Evolutionary conservation across 1,140 invertebrate genomes (phyloP).

Genomic region (Ceratina calcarata): DNA sequence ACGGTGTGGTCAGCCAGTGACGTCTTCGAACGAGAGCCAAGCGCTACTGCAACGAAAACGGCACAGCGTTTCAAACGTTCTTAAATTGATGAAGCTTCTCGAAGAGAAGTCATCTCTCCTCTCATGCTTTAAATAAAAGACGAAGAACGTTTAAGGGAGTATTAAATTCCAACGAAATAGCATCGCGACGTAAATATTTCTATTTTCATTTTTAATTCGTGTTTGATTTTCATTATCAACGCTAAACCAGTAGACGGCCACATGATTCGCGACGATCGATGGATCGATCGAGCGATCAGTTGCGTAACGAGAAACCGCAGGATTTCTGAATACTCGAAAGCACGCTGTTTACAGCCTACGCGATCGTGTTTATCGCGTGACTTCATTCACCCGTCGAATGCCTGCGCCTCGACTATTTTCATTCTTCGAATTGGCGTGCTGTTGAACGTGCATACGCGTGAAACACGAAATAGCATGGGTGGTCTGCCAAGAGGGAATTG

Average conservation of each 20-base stretch:
- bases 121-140: no score
- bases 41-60: not conserved
- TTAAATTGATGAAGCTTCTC: not conserved
- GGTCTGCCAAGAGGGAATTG: conserved; percentile 3
- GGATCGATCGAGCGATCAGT: conserved; percentile 22
- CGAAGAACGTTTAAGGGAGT: not conserved
- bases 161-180: not conserved
- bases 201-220: not conserved
- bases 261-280: not conserved
- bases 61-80: not conserved
- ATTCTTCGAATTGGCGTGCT: conserved; percentile 39
- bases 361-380: conserved; percentile 47
- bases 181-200: not conserved
- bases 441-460: conserved; percentile 17
- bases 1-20: conserved; percentile 22
- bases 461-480: conserved; percentile 32
- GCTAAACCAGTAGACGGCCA: not conserved
- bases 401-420: conserved; percentile 38
- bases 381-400: conserved; percentile 45
- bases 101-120: no score
- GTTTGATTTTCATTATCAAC: not conserved
- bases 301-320: conserved; percentile 45
- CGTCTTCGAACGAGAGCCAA: not conserved
- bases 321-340: conserved; percentile 48
- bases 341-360: conserved; percentile 44